Evolutionary conservation across 2,888 invertebrate genomes (phyloP).

Genomic region (Fabriciana adippe): DNA sequence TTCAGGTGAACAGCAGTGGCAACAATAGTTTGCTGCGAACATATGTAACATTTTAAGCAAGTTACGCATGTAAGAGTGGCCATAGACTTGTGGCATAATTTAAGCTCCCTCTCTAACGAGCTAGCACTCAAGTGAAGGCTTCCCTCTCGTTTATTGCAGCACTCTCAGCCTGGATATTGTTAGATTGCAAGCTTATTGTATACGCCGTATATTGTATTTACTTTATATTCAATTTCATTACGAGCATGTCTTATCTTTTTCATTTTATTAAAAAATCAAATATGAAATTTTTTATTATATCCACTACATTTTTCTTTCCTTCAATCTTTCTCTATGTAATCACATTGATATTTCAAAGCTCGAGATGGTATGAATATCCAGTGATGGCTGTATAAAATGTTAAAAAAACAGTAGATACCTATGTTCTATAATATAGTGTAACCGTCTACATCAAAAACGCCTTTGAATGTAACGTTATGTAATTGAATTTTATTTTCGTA

Average conservation of each 20-base stretch:
- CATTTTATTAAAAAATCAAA: not conserved
- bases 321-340: not conserved
- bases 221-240: slow-evolving; percentile 1
- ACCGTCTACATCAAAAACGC: too few relatives aligned
- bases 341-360: not conserved
- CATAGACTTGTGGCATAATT: slow-evolving; percentile 65
- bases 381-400: not conserved
- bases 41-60: slow-evolving; percentile 49
- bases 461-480: not conserved
- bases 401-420: too few relatives aligned
- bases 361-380: not conserved
- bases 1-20: slow-evolving; percentile 18
- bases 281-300: not conserved
- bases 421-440: too few relatives aligned
- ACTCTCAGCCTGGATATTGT: slow-evolving; percentile 65
- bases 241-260: not conserved
- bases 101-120: slow-evolving; percentile 75
- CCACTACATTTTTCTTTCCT: too few relatives aligned
- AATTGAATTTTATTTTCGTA: not conserved
- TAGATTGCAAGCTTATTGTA: slow-evolving; percentile 68
- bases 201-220: slow-evolving; percentile 43
- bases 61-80: slow-evolving; percentile 60
- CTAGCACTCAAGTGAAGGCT: slow-evolving; percentile 64
- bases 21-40: slow-evolving; percentile 35
- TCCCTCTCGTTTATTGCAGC: slow-evolving; percentile 56